phyloP scores from a whole-genome alignment of 37 sponge, comb jelly and placozoan species.

The Ephydatia muelleri region DNA sequence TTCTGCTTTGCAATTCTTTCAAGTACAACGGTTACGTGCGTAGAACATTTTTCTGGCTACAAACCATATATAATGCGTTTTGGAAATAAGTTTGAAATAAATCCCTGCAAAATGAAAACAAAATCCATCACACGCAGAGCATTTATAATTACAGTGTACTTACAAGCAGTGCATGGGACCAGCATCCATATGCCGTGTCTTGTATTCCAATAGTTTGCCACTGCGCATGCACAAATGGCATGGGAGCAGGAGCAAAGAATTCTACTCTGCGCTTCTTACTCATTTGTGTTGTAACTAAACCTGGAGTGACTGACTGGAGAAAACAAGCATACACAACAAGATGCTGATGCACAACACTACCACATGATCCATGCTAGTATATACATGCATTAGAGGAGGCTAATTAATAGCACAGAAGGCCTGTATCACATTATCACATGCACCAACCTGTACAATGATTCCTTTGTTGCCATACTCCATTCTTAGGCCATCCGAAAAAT shows the following conservation, averaged over 20 bases:
- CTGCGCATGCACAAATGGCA: constrained; percentile 19
- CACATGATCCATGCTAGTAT: no score
- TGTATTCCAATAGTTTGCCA: constrained; percentile 64
- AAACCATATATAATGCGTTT: background rate
- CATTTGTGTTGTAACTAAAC: constrained; percentile 60
- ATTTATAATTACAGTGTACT: background rate
- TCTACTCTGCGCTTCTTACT: constrained; percentile 7
- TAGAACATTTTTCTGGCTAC: background rate
- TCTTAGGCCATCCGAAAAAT: constrained; percentile 57
- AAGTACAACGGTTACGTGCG: background rate
- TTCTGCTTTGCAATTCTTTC: background rate
- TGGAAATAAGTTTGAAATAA: background rate
- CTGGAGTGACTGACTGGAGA: constrained; percentile 43
- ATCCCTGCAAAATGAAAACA: background rate
- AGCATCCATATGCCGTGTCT: constrained; percentile 23
- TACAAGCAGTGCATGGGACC: constrained; percentile 57
- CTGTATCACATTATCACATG: background rate
- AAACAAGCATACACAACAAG: no score
- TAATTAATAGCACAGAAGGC: no score
- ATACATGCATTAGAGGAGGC: no score
- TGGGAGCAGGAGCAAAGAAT: constrained; percentile 31
- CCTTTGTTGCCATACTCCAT: constrained; percentile 60
- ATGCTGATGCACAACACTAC: no score
- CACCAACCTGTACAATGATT: constrained; percentile 72
- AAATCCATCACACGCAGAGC: background rate